These are phyloP conservation scores for Eurystomus glaucurus DNA, from an alignment of 2,797 vertebrate genomes.

Conservation along the genomic window DNA sequence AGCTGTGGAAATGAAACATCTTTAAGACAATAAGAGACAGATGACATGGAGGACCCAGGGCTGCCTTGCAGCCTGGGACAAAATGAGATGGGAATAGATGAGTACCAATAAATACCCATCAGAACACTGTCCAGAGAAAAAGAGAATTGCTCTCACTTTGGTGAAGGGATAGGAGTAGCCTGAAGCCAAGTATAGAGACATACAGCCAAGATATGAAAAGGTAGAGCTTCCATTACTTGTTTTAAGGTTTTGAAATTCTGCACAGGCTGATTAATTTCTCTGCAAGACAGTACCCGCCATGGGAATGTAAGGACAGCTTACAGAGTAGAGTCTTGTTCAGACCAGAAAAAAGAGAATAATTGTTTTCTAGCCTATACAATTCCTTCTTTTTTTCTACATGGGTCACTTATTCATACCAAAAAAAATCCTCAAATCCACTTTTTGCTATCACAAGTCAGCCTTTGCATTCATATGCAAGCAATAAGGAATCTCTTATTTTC, in stretches of 20 bases:
- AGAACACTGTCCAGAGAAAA: background rate
- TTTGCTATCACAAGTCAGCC: background rate
- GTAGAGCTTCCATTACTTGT: background rate
- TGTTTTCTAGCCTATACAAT: background rate
- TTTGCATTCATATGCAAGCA: background rate
- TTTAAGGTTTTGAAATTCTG: background rate
- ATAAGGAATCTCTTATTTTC: background rate
- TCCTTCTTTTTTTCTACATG: background rate
- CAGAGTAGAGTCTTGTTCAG: background rate
- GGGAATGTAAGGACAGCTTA: background rate
- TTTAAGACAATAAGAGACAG: constrained; percentile 3
- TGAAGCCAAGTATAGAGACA: background rate
- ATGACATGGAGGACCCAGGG: background rate
- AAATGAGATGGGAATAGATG: background rate
- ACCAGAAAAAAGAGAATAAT: background rate
- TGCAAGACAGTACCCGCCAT: background rate
- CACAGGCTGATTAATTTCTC: background rate
- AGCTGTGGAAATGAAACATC: background rate
- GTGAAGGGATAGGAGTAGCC: background rate
- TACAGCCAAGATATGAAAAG: background rate
- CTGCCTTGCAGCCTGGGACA: background rate
- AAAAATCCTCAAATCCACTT: background rate
- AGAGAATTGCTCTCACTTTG: background rate
- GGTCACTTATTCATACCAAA: fast-evolving
- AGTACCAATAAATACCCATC: background rate